These are phyloP conservation scores for Halichoeres trimaculatus DNA, from an alignment of 2,113 vertebrate genomes.

Conservation along the genomic window DNA sequence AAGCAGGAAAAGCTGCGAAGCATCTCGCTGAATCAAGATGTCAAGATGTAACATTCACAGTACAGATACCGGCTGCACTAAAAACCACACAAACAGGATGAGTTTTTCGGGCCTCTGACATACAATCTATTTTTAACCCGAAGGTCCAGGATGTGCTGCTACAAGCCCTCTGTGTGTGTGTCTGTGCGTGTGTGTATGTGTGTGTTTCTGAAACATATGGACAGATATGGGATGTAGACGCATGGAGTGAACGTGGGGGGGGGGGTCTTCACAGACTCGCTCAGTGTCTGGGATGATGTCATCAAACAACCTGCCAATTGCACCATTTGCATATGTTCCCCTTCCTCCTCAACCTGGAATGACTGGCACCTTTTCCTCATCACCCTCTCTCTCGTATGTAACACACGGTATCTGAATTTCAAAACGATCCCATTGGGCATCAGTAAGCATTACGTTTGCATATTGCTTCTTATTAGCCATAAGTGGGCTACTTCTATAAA, in stretches of 20 bases:
- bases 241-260: slow-evolving; percentile 4
- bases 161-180: slow-evolving; percentile 40
- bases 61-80: slow-evolving; percentile 59
- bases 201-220: slow-evolving; percentile 15
- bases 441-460: slow-evolving; percentile 61
- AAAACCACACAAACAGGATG: slow-evolving; percentile 37
- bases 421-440: slow-evolving; percentile 29
- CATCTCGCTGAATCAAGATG: slow-evolving; percentile 70
- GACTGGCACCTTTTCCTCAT: slow-evolving; percentile 29
- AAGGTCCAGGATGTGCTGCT: slow-evolving; percentile 60
- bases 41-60: slow-evolving; percentile 75
- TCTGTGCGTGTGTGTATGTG: slow-evolving; percentile 4
- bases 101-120: slow-evolving; percentile 43
- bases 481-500: slow-evolving; percentile 45
- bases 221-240: neutral
- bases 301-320: slow-evolving; percentile 52
- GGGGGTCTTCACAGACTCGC: slow-evolving; percentile 46
- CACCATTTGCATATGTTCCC: slow-evolving; percentile 66
- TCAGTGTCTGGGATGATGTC: slow-evolving; percentile 34
- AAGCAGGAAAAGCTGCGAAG: slow-evolving; percentile 56
- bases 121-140: slow-evolving; percentile 65
- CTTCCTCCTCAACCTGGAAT: slow-evolving; percentile 45
- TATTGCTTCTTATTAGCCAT: slow-evolving; percentile 69
- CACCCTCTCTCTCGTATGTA: neutral
- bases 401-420: neutral